These are phyloP conservation scores for Tyto alba DNA, from an alignment of 2,113 vertebrate species.

Conservation along the genomic window DNA sequence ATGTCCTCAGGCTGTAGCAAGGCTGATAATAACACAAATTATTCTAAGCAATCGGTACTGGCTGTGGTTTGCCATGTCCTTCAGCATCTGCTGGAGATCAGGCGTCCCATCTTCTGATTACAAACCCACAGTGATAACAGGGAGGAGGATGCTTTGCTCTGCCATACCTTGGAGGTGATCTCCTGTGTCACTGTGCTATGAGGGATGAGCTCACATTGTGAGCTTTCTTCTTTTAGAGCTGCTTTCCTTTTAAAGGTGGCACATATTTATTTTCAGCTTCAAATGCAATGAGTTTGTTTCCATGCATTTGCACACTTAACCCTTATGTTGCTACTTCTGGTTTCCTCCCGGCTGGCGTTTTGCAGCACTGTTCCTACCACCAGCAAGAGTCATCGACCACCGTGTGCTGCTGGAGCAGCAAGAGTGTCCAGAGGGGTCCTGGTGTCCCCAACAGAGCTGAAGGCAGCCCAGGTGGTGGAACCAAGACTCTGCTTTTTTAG, in stretches of 20 bases:
- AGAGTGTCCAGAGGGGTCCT: neutral
- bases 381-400: accelerated
- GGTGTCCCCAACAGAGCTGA: neutral
- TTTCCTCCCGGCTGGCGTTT: neutral
- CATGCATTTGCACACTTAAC: neutral
- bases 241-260: constrained; percentile 1
- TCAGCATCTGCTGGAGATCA: neutral
- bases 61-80: neutral
- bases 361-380: neutral
- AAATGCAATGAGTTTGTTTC: neutral
- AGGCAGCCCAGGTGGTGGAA: neutral
- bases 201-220: neutral
- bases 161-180: neutral
- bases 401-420: accelerated
- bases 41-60: neutral
- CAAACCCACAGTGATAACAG: accelerated
- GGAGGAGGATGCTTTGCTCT: neutral
- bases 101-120: neutral
- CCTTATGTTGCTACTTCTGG: neutral
- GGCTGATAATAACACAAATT: neutral
- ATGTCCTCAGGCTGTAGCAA: neutral
- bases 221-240: constrained; percentile 5
- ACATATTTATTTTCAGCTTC: neutral
- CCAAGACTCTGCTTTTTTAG: neutral
- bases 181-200: neutral